These are phyloP conservation scores for Criorhina ranunculi DNA, from an alignment of 2,888 invertebrate genomes.

Conservation along the genomic window DNA sequence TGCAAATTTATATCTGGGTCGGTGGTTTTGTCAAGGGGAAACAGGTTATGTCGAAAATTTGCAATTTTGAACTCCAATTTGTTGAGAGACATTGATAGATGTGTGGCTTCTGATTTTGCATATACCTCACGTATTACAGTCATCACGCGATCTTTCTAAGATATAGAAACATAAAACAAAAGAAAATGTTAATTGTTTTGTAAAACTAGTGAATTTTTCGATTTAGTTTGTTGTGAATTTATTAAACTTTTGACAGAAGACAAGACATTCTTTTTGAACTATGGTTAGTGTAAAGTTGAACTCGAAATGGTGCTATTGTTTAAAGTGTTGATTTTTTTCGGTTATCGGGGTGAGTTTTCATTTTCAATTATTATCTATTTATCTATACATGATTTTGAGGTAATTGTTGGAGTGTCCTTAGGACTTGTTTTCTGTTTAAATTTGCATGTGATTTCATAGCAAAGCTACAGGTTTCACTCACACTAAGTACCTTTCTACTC, in stretches of 20 bases:
- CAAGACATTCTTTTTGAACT: conserved; percentile 22
- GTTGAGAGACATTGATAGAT: conserved; percentile 39
- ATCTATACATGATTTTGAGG: not conserved
- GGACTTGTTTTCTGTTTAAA: too few relatives aligned
- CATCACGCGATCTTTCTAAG: conserved; percentile 25
- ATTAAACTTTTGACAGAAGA: too few relatives aligned
- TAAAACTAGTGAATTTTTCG: not conserved
- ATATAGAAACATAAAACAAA: conserved; percentile 3
- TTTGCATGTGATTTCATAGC: too few relatives aligned
- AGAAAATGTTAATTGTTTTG: conserved; percentile 13
- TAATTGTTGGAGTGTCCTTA: too few relatives aligned
- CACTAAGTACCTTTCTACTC: too few relatives aligned
- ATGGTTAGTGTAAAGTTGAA: conserved; percentile 33
- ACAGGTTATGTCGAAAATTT: conserved; percentile 36
- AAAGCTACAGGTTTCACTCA: too few relatives aligned
- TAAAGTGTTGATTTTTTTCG: conserved; percentile 7
- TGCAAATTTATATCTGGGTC: conserved; percentile 44
- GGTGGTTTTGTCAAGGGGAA: conserved; percentile 3
- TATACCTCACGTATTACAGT: conserved; percentile 6
- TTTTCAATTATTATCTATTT: not conserved
- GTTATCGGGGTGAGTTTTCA: conserved; percentile 38
- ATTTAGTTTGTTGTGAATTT: not conserved
- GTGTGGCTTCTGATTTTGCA: conserved; percentile 20
- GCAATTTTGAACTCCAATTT: conserved; percentile 30
- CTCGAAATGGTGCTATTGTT: conserved; percentile 22